phyloP scores from a whole-genome alignment of 2,113 vertebrate species.

The Silurus asotus region DNA sequence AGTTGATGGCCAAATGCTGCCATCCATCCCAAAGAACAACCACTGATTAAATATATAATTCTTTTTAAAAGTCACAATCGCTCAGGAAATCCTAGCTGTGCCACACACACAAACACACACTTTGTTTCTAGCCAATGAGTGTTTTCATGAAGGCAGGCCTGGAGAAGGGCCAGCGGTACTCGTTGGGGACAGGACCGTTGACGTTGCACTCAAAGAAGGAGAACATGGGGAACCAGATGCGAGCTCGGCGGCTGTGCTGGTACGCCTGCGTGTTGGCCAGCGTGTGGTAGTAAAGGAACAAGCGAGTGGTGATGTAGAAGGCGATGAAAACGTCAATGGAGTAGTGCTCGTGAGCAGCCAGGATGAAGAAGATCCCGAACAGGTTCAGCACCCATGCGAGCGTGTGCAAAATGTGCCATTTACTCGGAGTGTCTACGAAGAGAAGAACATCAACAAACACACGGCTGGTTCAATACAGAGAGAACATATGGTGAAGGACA shows the following conservation, averaged over 20 bases:
- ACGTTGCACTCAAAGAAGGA: constrained; percentile 99
- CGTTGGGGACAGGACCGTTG: constrained; percentile 94
- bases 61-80: neutral
- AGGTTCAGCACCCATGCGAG: constrained; percentile 98
- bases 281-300: constrained; percentile 98
- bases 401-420: constrained; percentile 98
- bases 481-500: neutral
- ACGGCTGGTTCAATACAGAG: neutral
- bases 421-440: constrained; percentile 88
- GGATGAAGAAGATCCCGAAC: constrained; percentile 98
- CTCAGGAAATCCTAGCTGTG: neutral
- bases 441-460: neutral
- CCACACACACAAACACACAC: neutral
- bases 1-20: neutral
- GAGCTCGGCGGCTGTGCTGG: constrained; percentile 94
- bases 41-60: neutral
- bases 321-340: constrained; percentile 99
- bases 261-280: constrained; percentile 95
- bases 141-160: constrained; percentile 82
- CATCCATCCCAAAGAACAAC: neutral
- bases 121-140: constrained; percentile 67
- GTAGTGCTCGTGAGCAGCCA: constrained; percentile 98
- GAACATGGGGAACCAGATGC: constrained; percentile 99
- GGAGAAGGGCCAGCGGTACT: constrained; percentile 96
- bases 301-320: constrained; percentile 98